A percentile compares a stretch with the other conserved stretches of the same genome.
Evolutionary conservation across 2,113 vertebrate genomes (phyloP).

Genomic region (Onychostruthus taczanowskii): DNA sequence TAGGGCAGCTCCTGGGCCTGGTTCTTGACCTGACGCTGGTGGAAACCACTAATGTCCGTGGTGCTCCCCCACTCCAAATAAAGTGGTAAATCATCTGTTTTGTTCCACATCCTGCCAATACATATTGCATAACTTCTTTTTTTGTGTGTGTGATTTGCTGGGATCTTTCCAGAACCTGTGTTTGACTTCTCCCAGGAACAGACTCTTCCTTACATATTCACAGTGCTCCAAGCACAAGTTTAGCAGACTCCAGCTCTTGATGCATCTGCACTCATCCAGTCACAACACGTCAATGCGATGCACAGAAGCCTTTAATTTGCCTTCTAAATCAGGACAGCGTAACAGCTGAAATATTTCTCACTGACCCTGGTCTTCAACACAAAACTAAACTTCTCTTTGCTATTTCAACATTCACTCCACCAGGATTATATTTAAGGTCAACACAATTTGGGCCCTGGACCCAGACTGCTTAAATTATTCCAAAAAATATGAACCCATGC

Average conservation of each 20-base stretch:
- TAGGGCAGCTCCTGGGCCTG: background rate
- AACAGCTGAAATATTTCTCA: conserved; percentile 42
- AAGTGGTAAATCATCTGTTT: background rate
- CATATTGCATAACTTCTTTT: background rate
- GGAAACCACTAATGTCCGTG: background rate
- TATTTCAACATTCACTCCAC: conserved; percentile 26
- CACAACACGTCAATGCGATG: background rate
- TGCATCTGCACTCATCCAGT: background rate
- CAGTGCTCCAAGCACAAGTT: background rate
- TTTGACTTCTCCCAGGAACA: background rate
- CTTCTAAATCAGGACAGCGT: background rate
- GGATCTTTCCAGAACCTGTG: background rate
- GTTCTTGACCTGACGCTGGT: background rate
- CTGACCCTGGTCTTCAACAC: background rate
- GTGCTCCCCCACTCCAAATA: background rate
- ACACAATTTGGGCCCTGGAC: background rate
- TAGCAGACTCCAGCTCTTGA: background rate
- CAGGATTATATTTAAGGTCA: conserved; percentile 20
- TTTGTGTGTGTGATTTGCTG: background rate
- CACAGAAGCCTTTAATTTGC: conserved; percentile 32
- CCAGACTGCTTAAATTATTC: background rate
- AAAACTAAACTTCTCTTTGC: background rate
- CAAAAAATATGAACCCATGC: background rate
- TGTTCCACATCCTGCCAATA: background rate
- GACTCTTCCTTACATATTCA: background rate